These are phyloP conservation scores for Orthonevra nobilis DNA, from an alignment of 2,888 invertebrate species.

Conservation along the genomic window DNA sequence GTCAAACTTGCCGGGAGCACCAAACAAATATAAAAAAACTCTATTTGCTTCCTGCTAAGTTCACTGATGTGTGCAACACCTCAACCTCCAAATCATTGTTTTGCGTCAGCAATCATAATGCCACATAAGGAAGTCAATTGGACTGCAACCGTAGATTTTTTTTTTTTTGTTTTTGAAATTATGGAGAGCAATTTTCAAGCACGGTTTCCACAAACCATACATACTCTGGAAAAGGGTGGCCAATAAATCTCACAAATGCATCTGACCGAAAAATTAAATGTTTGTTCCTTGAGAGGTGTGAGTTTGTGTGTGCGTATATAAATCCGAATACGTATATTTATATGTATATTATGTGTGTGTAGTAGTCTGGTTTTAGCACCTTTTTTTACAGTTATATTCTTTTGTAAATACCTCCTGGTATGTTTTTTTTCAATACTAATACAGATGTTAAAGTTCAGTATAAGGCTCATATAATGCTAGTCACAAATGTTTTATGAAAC, in stretches of 20 bases:
- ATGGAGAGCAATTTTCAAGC: slow-evolving; percentile 9
- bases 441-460: no score
- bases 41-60: slow-evolving; percentile 31
- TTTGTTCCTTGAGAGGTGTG: slow-evolving; percentile 19
- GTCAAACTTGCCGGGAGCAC: slow-evolving; percentile 15
- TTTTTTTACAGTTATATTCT: no score
- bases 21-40: slow-evolving; percentile 33
- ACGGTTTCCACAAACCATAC: slow-evolving; percentile 15
- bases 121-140: slow-evolving; percentile 19
- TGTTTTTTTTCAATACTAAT: no score
- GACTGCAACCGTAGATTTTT: slow-evolving; percentile 11
- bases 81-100: slow-evolving; percentile 8
- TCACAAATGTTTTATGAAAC: no score
- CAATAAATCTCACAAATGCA: slow-evolving; percentile 59
- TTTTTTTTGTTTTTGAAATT: no score
- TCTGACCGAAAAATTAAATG: slow-evolving; percentile 62
- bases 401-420: no score
- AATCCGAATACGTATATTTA: no score
- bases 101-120: slow-evolving; percentile 17
- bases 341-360: no score
- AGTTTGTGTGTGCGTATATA: no score
- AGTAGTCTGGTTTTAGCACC: no score
- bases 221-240: slow-evolving; percentile 3
- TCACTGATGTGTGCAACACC: slow-evolving; percentile 28
- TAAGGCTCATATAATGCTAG: no score